A percentile compares a stretch with the other conserved stretches of the same genome.
phyloP scores from a whole-genome alignment of 2,797 vertebrate species.

The Discoglossus pictus region DNA sequence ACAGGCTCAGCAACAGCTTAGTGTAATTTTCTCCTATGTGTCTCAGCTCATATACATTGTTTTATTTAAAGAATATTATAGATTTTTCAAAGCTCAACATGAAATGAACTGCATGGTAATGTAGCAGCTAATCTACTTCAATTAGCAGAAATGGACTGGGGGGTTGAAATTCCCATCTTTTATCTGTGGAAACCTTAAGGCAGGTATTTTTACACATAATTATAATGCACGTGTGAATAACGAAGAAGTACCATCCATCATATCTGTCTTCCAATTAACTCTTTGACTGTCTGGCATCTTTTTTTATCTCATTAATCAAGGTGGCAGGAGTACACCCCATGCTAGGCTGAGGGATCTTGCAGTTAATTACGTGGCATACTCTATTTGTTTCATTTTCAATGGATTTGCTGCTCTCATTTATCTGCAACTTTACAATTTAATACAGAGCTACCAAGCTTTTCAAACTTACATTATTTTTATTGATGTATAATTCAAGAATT shows the following conservation, averaged over 20 bases:
- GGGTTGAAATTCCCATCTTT: slow-evolving; percentile 1
- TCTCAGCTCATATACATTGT: no score
- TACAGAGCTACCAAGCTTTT: not conserved
- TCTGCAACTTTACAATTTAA: not conserved
- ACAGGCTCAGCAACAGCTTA: no score
- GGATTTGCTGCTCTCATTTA: not conserved
- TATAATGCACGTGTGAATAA: slow-evolving; percentile 16
- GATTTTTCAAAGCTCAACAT: no score
- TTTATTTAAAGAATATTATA: no score
- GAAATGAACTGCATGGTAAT: no score
- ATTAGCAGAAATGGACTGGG: no score
- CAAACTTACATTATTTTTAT: no score
- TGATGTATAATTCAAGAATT: no score
- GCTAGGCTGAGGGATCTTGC: slow-evolving; percentile 1
- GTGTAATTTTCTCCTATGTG: no score
- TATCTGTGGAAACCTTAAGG: slow-evolving; percentile 1
- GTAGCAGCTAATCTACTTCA: no score
- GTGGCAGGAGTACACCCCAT: slow-evolving; percentile 9
- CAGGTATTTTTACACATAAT: slow-evolving; percentile 20
- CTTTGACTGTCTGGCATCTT: slow-evolving; percentile 17
- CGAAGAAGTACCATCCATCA: slow-evolving; percentile 11
- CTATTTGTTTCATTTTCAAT: slow-evolving; percentile 7
- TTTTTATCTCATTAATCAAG: slow-evolving; percentile 26
- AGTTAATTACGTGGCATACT: slow-evolving; percentile 4
- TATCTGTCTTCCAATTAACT: slow-evolving; percentile 20